Evolutionary conservation across 2,113 vertebrate species (phyloP), one percentile per base, ranked within the genome.

Genomic region (Ivindomyrus marchei): DNA sequence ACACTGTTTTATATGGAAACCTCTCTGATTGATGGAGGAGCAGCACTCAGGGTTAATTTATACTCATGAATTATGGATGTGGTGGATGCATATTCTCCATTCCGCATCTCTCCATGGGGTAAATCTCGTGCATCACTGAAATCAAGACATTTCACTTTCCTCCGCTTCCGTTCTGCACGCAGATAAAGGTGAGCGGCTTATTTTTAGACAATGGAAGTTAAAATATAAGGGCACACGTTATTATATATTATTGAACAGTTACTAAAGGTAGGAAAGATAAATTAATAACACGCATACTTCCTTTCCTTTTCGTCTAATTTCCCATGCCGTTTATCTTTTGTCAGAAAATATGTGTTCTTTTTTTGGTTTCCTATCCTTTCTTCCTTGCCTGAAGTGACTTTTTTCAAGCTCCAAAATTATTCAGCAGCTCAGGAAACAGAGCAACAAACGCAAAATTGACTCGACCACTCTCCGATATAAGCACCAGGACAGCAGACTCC

Each of bases 31-130:
- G 97, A 98, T 98, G 96, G 96, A 94, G 94, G 96, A 94, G 94
- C 95, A 96, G 96, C 95, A 97, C 97, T 97, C 96, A 96, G 95
- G 97, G 97, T 96, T 97, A 97, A 97, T 98, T 97, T 97, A 97
- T 95, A 94, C 95, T 97, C 94, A 95, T 97, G 96, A 97, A 98
- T 97, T 97, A 97, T 98, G 95, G 95, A 96, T 95, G 95, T 94
- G 10, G 92, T 93, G 92, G n/a, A 94, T 95, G 94, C 94, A 94
- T 96, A 95, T 93, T 92, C 93, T 96, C 96, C 94, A 96, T 97
- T 98, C 96, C 96, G 94, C 93, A 92, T 95, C 96, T 93, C 97
- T 93, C 92, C 94, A 96, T 97, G 97, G 96, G 96, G 97, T 95
- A 96, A 97, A 97, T 93, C 95, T 93, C 91, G 91, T 91, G 91